These are phyloP conservation scores for Oryzias celebensis DNA, from an alignment of 2,113 vertebrate genomes.

Conservation along the genomic window DNA sequence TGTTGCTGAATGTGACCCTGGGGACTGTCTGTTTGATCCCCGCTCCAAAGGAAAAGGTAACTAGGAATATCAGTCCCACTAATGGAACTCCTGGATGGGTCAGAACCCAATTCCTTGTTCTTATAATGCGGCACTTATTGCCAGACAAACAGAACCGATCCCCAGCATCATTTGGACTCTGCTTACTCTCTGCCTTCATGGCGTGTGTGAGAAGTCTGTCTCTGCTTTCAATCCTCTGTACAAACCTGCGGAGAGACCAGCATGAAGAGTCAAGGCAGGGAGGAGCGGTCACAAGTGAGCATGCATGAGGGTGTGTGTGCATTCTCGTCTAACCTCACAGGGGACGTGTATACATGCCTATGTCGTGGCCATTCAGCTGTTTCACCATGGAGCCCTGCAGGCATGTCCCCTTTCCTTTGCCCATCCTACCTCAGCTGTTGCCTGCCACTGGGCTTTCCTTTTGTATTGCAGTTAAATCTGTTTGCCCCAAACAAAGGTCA, in stretches of 20 bases:
- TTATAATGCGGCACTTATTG: slow-evolving; percentile 39
- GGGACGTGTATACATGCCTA: slow-evolving; percentile 48
- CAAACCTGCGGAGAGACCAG: slow-evolving; percentile 55
- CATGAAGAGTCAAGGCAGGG: slow-evolving; percentile 51
- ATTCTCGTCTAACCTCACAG: slow-evolving; percentile 39
- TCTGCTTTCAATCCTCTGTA: slow-evolving; percentile 48
- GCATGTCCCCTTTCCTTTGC: slow-evolving; percentile 60
- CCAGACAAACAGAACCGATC: slow-evolving; percentile 35
- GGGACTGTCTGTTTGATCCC: slow-evolving; percentile 88
- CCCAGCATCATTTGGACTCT: slow-evolving; percentile 30
- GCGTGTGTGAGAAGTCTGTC: slow-evolving; percentile 32
- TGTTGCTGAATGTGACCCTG: slow-evolving; percentile 88
- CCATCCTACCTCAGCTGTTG: slow-evolving; percentile 65
- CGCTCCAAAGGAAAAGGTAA: slow-evolving; percentile 76
- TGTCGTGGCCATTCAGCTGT: slow-evolving; percentile 48
- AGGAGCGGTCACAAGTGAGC: slow-evolving; percentile 53
- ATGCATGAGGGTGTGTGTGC: slow-evolving; percentile 19
- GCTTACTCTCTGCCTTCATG: slow-evolving; percentile 53
- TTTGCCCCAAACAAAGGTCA: slow-evolving; percentile 74
- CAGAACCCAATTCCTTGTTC: slow-evolving; percentile 56
- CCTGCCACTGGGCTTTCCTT: slow-evolving; percentile 44
- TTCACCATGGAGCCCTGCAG: slow-evolving; percentile 71
- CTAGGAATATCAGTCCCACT: slow-evolving; percentile 72
- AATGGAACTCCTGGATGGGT: slow-evolving; percentile 70
- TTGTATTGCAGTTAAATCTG: slow-evolving; percentile 66